phyloP scores from a whole-genome alignment of 2,888 invertebrate genomes.

The Pseudococcus jackbeardsleyi region DNA sequence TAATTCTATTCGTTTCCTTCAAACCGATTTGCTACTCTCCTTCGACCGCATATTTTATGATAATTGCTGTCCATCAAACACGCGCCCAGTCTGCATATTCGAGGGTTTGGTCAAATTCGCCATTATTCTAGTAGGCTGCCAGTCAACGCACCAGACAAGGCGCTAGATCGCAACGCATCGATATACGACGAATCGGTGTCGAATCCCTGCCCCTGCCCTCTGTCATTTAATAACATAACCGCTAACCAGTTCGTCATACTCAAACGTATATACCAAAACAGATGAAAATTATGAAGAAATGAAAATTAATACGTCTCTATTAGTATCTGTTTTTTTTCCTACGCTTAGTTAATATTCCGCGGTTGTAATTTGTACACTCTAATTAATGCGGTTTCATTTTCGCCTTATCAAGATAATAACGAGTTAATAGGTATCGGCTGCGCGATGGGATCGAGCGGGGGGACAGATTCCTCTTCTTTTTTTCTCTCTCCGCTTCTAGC shows the following conservation, averaged over 20 bases:
- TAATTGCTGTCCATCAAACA: too few species aligned
- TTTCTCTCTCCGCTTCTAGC: background rate
- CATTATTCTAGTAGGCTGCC: background rate
- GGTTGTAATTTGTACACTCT: slow-evolving; percentile 57
- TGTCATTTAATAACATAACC: background rate
- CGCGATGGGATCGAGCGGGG: background rate
- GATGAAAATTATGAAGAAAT: slow-evolving; percentile 38
- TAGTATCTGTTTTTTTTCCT: slow-evolving; percentile 11
- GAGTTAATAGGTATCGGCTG: slow-evolving; percentile 16
- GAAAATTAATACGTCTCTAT: slow-evolving; percentile 44
- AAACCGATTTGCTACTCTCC: too few species aligned
- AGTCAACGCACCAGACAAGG: background rate
- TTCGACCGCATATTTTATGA: too few species aligned
- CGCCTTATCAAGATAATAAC: slow-evolving; percentile 45
- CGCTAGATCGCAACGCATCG: background rate
- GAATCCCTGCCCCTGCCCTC: background rate
- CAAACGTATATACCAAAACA: background rate
- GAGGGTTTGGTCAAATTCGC: too few species aligned
- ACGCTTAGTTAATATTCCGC: slow-evolving; percentile 31
- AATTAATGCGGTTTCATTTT: slow-evolving; percentile 60
- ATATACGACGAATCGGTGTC: background rate
- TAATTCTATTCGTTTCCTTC: too few species aligned
- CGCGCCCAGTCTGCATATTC: too few species aligned
- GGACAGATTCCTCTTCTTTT: background rate
- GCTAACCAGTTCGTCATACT: background rate